These are phyloP conservation scores for Harpagoxenus sublaevis DNA, from an alignment of 2,888 invertebrate genomes.

Conservation along the genomic window DNA sequence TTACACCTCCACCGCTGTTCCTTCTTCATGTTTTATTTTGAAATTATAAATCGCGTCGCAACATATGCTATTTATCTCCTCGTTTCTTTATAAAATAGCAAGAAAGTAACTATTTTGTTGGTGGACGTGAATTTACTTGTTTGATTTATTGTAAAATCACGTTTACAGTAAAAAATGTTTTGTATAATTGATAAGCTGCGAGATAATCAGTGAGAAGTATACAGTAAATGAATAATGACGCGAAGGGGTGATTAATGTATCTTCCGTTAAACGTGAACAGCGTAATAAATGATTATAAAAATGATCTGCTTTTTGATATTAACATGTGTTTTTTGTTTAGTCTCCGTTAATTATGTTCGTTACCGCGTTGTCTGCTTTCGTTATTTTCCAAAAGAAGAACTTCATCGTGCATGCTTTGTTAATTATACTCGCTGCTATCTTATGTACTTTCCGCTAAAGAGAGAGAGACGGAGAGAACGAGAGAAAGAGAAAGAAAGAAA, in stretches of 20 bases:
- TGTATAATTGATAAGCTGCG: background rate
- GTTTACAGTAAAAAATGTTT: background rate
- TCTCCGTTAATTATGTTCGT: conserved; percentile 3
- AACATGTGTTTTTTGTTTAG: background rate
- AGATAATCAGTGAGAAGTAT: background rate
- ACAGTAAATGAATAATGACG: background rate
- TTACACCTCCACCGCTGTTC: background rate
- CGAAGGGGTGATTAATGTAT: background rate
- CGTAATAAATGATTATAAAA: conserved; percentile 16
- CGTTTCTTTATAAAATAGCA: background rate
- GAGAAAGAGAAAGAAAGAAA: no score
- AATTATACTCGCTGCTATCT: conserved; percentile 9
- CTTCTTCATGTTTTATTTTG: background rate
- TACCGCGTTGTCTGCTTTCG: background rate
- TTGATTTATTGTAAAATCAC: background rate
- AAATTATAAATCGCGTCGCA: conserved; percentile 26
- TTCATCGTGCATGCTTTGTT: conserved; percentile 13
- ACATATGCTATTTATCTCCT: background rate
- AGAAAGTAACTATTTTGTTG: background rate
- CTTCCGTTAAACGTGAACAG: background rate
- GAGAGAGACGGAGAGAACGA: background rate
- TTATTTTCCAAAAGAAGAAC: background rate
- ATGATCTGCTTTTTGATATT: background rate
- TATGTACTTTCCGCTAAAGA: background rate
- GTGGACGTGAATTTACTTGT: background rate